A percentile compares a stretch with the other conserved stretches of the same genome.
phyloP scores from a whole-genome alignment of 2,888 invertebrate species.

The Philonicus albiceps region DNA sequence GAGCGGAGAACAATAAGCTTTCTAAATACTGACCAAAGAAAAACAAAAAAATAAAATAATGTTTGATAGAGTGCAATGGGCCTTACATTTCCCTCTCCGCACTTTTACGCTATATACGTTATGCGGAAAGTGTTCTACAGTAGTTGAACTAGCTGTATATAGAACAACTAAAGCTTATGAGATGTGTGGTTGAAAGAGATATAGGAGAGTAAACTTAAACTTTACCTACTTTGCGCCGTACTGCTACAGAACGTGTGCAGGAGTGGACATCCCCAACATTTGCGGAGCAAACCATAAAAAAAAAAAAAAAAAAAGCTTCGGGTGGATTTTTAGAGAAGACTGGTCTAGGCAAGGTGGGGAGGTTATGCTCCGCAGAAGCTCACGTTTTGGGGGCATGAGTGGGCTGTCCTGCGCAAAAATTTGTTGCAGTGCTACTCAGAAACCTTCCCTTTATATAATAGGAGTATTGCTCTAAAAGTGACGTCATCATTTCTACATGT shows the following conservation, averaged over 20 bases:
- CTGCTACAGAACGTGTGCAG: background rate
- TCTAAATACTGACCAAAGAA: conserved; percentile 16
- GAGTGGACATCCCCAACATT: background rate
- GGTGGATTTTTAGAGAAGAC: background rate
- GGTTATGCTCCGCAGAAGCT: background rate
- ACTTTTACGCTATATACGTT: background rate
- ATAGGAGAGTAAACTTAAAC: conserved; percentile 31
- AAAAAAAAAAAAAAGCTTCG: no score
- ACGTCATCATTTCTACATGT: conserved; percentile 42
- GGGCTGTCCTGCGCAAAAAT: conserved; percentile 25
- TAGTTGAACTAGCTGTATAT: background rate
- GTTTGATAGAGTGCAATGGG: conserved; percentile 2
- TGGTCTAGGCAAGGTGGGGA: background rate
- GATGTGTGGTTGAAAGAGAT: background rate
- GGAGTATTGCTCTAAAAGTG: conserved; percentile 7
- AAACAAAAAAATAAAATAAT: no score
- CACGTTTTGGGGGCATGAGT: background rate
- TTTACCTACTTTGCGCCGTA: conserved; percentile 25
- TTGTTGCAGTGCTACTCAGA: conserved; percentile 42
- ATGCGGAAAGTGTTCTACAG: background rate
- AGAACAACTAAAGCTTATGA: background rate
- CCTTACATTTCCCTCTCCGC: background rate
- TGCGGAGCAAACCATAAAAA: no score
- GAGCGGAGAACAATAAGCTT: conserved; percentile 27
- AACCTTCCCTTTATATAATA: background rate